Percentiles rank a stretch among this genome's conserved stretches.
Conservation (phyloP, 1,140 invertebrate species). For the Drosophila oshimai region DNA sequence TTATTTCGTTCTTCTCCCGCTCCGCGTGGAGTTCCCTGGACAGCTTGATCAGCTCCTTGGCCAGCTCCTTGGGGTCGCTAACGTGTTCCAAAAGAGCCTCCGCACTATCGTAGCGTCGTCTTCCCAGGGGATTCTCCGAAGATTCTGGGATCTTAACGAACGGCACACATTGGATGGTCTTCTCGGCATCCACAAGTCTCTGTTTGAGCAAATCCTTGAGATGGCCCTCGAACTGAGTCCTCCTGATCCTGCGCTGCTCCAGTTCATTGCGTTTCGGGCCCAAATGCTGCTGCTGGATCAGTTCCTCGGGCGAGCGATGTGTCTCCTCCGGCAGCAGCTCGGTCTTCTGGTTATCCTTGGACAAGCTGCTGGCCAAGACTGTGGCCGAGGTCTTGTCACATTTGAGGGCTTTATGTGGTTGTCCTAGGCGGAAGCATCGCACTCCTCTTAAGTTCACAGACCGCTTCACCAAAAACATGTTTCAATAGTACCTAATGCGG, state of each 20-base stretch:
- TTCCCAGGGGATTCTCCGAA: background rate
- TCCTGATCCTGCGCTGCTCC: constrained; percentile 22
- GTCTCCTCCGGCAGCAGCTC: background rate
- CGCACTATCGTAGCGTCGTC: background rate
- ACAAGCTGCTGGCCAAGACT: background rate
- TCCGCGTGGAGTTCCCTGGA: background rate
- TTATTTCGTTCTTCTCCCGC: background rate
- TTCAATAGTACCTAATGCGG: too few species aligned
- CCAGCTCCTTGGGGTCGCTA: background rate
- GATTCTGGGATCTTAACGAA: background rate
- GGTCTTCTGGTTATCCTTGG: background rate
- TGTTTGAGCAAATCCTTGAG: background rate
- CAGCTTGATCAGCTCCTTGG: constrained; percentile 2
- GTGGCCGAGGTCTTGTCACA: constrained; percentile 11
- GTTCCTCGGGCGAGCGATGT: background rate
- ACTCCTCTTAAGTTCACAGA: background rate
- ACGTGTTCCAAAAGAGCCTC: constrained; percentile 12
- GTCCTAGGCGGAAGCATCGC: background rate
- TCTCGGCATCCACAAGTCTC: background rate
- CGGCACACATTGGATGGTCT: background rate
- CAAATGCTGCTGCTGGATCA: background rate
- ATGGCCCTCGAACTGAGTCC: background rate
- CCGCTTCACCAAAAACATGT: background rate
- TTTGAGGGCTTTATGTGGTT: background rate
- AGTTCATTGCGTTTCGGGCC: constrained; percentile 15